Evolutionary conservation across 1,140 invertebrate species (phyloP), one percentile per base, ranked within the genome.

Genomic region (Meloidogyne exigua): DNA sequence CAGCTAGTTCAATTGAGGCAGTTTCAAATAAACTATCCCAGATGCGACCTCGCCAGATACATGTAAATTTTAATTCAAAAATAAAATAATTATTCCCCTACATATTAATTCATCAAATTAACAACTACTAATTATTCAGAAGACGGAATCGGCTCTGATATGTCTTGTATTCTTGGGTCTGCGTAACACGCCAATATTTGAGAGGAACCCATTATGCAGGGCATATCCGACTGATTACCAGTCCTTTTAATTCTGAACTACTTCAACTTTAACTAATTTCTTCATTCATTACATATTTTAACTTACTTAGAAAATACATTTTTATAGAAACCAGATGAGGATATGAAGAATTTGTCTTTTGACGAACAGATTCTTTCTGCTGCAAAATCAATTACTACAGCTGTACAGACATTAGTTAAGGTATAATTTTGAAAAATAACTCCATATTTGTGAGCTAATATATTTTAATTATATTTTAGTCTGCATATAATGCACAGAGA

Each of bases 341-440:
- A 57, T 57, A n/a, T 57, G 18, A 57, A 57, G 18, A 93, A 85
- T 44, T 81, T 89, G 11, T 21, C 89, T 96, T 99, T 89, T 76
- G 96, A 99, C 87, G 96, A 98, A 88, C 96, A 98, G 92, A 99
- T 99, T 79, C 88, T 99, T 79, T 94, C 97, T 88, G 95, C 96
- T 2, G 95, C 95, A 13, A 97, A 98, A 89, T 96, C 95, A 0
- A 98, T 99, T 80, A 95, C 96, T 69, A 92, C 94, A 0, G 96
- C 96, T 0, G 98, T 96, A 0, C 95, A 95, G 3, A 95, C 95
- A 0, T 89, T 99, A 0, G 95, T 99, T 0, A 93, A 96, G 85
- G 95, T 95, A 96, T 99, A 89, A n/a, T n/a, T n/a, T n/a, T n/a
- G n/a, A n/a, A n/a, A n/a, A n/a, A n/a, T n/a, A n/a, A n/a, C n/a